Evolutionary conservation across 2,888 invertebrate genomes (phyloP).

Genomic region (Diloba caeruleocephala): DNA sequence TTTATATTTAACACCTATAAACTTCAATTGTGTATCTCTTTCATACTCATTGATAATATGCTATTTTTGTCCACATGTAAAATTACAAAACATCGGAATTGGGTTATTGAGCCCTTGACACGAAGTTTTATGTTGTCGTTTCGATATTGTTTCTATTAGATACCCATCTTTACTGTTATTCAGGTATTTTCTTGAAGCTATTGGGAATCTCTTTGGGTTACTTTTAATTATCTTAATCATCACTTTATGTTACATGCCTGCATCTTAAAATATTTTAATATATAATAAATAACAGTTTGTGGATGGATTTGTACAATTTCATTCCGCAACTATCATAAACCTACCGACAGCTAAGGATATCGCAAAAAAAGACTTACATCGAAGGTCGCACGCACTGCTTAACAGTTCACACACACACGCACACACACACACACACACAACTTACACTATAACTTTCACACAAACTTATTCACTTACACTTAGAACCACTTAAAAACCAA

Average conservation of each 20-base stretch:
- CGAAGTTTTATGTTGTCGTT: conserved; percentile 44
- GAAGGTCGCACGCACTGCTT: conserved; percentile 25
- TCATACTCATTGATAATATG: conserved; percentile 25
- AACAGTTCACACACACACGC: conserved; percentile 22
- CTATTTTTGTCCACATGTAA: conserved; percentile 60
- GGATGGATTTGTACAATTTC: conserved; percentile 13
- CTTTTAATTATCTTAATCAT: too few species aligned
- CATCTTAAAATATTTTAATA: too few species aligned
- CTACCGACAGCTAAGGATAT: conserved; percentile 1
- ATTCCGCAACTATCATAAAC: neutral
- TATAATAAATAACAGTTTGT: neutral
- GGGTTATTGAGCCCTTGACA: conserved; percentile 80
- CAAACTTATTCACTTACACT: conserved; percentile 30
- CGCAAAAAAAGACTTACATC: conserved; percentile 54
- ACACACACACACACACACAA: conserved; percentile 27
- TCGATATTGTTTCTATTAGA: conserved; percentile 16
- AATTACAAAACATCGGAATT: conserved; percentile 68
- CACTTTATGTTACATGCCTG: too few species aligned
- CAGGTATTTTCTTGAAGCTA: neutral
- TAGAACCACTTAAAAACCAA: conserved; percentile 42
- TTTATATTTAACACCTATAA: neutral
- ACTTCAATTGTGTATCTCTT: conserved; percentile 5
- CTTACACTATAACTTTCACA: conserved; percentile 37
- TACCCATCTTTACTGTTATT: neutral
- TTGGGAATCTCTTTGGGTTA: too few species aligned